Evolutionary conservation across 2,113 vertebrate species (phyloP).

Genomic region (Malurus cyaneus): DNA sequence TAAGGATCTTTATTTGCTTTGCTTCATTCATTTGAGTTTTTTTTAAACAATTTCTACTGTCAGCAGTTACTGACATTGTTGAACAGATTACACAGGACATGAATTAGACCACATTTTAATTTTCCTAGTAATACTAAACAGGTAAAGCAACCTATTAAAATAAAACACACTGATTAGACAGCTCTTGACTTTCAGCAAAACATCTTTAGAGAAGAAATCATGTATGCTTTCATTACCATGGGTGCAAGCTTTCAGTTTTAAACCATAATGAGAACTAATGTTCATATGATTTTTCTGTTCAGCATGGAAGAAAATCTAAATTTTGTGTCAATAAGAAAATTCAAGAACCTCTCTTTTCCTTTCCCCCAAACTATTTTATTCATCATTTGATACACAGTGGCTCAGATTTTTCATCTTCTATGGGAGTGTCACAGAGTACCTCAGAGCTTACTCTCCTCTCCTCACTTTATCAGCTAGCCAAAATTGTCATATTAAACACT

Average conservation of each 20-base stretch:
- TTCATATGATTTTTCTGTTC: background rate
- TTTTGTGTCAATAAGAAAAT: accelerated
- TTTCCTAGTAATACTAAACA: background rate
- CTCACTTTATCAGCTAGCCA: accelerated
- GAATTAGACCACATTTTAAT: background rate
- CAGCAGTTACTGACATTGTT: background rate
- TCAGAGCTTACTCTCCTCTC: background rate
- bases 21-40: background rate
- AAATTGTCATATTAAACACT: background rate
- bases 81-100: background rate
- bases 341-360: background rate
- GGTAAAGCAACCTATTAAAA: background rate
- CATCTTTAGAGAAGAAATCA: background rate
- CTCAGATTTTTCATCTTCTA: background rate
- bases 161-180: background rate
- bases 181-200: background rate
- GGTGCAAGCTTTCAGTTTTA: background rate
- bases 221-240: background rate
- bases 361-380: accelerated
- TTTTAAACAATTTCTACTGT: background rate
- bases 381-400: background rate
- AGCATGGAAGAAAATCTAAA: background rate
- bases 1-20: background rate
- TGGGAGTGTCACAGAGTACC: background rate
- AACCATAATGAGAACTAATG: background rate